phyloP scores from a whole-genome alignment of 2,113 vertebrate genomes.

The Gnathonemus longibarbis region DNA sequence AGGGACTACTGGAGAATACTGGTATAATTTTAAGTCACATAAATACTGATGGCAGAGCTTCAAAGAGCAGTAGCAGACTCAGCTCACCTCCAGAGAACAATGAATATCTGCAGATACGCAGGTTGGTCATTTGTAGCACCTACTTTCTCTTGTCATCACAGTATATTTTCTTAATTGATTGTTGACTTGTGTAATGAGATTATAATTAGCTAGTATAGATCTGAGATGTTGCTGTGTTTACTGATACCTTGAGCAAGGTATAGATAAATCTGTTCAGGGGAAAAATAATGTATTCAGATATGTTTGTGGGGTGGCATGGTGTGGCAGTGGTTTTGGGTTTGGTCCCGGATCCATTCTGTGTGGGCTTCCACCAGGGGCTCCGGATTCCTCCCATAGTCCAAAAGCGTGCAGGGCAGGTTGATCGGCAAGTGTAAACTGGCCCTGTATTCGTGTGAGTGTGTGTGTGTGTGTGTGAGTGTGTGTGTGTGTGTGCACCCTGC shows the following conservation, averaged over 20 bases:
- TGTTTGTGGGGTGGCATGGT: no score
- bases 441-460: no score
- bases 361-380: no score
- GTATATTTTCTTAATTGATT: not conserved
- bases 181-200: not conserved
- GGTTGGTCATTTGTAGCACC: no score
- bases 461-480: no score
- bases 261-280: not conserved
- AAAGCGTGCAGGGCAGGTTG: no score
- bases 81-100: not conserved
- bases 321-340: no score
- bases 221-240: not conserved
- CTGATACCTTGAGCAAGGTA: not conserved
- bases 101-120: not conserved
- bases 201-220: not conserved
- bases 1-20: not conserved
- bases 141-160: not conserved
- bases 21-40: not conserved
- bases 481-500: no score
- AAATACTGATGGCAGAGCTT: not conserved
- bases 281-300: not conserved
- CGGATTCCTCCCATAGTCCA: no score
- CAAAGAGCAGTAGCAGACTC: not conserved
- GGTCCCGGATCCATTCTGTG: no score
- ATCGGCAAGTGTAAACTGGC: no score